Percentiles rank a stretch among this genome's conserved stretches.
phyloP scores from a whole-genome alignment of 2,797 vertebrate genomes.

The Enteromius mattozi region DNA sequence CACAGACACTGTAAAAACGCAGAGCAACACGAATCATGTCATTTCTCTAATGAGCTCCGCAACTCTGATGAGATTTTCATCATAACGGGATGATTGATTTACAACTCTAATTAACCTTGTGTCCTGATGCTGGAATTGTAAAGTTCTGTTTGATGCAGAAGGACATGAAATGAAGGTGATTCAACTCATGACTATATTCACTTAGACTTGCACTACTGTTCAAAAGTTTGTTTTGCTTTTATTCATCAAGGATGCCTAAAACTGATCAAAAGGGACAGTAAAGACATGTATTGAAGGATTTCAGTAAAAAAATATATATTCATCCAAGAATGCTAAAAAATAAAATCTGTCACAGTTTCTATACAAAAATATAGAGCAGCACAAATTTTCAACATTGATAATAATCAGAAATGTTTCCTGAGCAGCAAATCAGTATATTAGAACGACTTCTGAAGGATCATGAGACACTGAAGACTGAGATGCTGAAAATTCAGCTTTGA shows the following conservation, averaged over 20 bases:
- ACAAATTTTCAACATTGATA: not conserved
- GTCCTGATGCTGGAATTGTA: not conserved
- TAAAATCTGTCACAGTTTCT: not conserved
- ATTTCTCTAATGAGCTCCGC: slow-evolving; percentile 61
- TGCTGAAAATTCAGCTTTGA: no score
- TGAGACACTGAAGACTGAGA: no score
- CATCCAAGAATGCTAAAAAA: not conserved
- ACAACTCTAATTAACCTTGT: slow-evolving; percentile 70
- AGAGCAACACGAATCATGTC: slow-evolving; percentile 66
- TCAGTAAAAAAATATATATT: not conserved
- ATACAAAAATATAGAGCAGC: not conserved
- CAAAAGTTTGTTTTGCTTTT: not conserved
- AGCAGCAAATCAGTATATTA: not conserved
- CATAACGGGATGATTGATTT: slow-evolving; percentile 62
- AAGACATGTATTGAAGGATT: not conserved
- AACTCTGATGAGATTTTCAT: slow-evolving; percentile 71
- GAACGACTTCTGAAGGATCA: not conserved
- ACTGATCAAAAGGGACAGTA: not conserved
- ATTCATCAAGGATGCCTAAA: not conserved
- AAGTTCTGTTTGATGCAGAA: slow-evolving; percentile 17
- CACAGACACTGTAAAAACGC: slow-evolving; percentile 56
- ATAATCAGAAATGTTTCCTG: not conserved
- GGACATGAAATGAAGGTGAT: slow-evolving; percentile 33
- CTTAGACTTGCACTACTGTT: not conserved
- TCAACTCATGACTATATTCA: not conserved